These are phyloP conservation scores for Melipona quadrifasciata DNA, from an alignment of 1,140 invertebrate species.

Conservation along the genomic window DNA sequence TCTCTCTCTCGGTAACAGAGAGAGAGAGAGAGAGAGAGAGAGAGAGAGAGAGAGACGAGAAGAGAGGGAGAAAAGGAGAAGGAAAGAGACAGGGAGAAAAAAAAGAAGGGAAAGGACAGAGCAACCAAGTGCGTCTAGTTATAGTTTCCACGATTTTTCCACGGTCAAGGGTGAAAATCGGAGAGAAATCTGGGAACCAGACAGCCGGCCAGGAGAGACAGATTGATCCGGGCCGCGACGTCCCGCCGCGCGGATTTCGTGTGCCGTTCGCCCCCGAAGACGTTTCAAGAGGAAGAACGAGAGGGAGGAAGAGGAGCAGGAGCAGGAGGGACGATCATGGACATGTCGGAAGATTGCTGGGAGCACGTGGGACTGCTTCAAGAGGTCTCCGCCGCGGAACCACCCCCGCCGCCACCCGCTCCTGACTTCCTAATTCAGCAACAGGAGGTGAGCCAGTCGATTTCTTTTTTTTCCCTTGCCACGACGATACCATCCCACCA, in stretches of 20 bases:
- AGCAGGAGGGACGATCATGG: conserved; percentile 67
- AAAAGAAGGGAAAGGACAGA: neutral
- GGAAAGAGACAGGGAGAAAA: neutral
- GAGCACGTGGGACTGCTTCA: conserved; percentile 81
- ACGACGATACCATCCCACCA: neutral
- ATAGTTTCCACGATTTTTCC: conserved; percentile 12
- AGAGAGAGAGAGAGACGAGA: too few species aligned
- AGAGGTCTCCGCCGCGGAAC: conserved; percentile 74
- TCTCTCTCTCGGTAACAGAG: too few species aligned
- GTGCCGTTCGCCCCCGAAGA: neutral
- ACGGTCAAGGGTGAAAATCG: neutral
- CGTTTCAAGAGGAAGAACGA: neutral
- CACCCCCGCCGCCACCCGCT: conserved; percentile 67
- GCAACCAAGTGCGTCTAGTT: conserved; percentile 2
- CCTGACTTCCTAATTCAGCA: conserved; percentile 77
- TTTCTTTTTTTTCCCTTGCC: conserved; percentile 29
- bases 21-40: too few species aligned
- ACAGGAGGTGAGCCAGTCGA: conserved; percentile 72
- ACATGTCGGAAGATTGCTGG: conserved; percentile 80
- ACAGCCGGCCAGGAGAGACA: too few species aligned
- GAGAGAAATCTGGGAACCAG: neutral
- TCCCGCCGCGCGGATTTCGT: conserved; percentile 9
- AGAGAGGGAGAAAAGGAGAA: too few species aligned
- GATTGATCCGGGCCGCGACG: neutral
- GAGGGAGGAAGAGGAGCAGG: neutral